Percentiles rank a stretch among this genome's conserved stretches.
Evolutionary conservation across 2,888 invertebrate species (phyloP).

Genomic region (Formica aserva): DNA sequence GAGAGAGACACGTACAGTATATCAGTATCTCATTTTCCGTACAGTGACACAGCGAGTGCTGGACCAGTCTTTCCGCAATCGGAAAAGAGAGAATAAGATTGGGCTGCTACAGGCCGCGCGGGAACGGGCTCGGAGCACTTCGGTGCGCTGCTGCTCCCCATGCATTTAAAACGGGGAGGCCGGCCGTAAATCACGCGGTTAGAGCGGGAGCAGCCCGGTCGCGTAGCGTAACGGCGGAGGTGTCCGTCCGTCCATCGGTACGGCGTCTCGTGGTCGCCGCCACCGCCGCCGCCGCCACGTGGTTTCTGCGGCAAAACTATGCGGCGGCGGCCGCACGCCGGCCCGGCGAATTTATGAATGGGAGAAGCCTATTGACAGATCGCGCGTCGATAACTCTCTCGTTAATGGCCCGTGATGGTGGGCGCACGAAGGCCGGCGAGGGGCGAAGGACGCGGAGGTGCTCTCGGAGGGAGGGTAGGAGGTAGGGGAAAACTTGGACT

Average conservation of each 20-base stretch:
- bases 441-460: conserved; percentile 45
- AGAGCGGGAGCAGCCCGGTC: conserved; percentile 63
- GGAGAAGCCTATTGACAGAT: conserved; percentile 82
- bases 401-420: conserved; percentile 77
- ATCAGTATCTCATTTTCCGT: neutral
- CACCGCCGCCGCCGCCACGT: conserved; percentile 71
- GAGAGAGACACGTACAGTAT: neutral
- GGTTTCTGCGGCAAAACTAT: conserved; percentile 79
- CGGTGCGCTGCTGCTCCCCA: conserved; percentile 54
- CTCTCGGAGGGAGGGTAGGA: conserved; percentile 54
- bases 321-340: conserved; percentile 71
- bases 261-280: conserved; percentile 58
- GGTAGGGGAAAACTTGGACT: conserved; percentile 65
- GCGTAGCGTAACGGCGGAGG: conserved; percentile 65
- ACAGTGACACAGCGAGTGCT: neutral
- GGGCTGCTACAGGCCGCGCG: conserved; percentile 25
- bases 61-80: neutral
- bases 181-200: conserved; percentile 70
- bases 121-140: conserved; percentile 11
- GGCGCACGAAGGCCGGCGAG: conserved; percentile 64
- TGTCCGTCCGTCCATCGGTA: conserved; percentile 58
- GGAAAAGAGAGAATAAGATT: conserved; percentile 52
- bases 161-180: conserved; percentile 71
- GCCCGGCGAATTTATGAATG: conserved; percentile 79
- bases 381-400: conserved; percentile 79